Evolutionary conservation across 2,113 vertebrate genomes (phyloP).

Genomic region (Sorex araneus): DNA sequence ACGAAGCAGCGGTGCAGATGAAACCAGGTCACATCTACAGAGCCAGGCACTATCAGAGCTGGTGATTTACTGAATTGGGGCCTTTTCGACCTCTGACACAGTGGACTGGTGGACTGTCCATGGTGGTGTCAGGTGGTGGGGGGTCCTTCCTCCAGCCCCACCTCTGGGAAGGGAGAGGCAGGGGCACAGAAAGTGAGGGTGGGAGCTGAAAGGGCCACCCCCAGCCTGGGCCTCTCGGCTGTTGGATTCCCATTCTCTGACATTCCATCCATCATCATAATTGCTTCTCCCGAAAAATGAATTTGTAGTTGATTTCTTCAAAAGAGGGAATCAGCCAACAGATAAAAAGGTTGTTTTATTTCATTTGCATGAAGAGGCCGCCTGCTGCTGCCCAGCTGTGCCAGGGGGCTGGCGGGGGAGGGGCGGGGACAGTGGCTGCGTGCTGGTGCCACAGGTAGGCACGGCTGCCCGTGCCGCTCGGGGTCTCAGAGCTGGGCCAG

Average conservation of each 20-base stretch:
- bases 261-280: constrained; percentile 84
- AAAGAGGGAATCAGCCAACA: constrained; percentile 85
- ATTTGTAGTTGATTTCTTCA: constrained; percentile 85
- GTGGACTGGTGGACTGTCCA: too few relatives aligned
- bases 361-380: constrained; percentile 82
- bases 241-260: constrained; percentile 69
- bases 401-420: neutral
- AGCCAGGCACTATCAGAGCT: neutral
- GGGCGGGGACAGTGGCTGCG: neutral
- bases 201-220: neutral
- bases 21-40: neutral
- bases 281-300: constrained; percentile 85
- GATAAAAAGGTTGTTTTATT: constrained; percentile 85
- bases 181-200: neutral
- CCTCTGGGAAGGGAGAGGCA: neutral
- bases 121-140: neutral
- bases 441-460: constrained; percentile 29
- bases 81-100: neutral
- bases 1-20: neutral
- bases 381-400: constrained; percentile 80
- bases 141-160: neutral
- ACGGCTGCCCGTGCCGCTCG: neutral
- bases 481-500: neutral
- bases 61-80: neutral
- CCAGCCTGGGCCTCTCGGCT: constrained; percentile 36